Evolutionary conservation across 1,140 invertebrate species (phyloP), one percentile per base, ranked within the genome.

Genomic region (Cheumatopsyche charites): DNA sequence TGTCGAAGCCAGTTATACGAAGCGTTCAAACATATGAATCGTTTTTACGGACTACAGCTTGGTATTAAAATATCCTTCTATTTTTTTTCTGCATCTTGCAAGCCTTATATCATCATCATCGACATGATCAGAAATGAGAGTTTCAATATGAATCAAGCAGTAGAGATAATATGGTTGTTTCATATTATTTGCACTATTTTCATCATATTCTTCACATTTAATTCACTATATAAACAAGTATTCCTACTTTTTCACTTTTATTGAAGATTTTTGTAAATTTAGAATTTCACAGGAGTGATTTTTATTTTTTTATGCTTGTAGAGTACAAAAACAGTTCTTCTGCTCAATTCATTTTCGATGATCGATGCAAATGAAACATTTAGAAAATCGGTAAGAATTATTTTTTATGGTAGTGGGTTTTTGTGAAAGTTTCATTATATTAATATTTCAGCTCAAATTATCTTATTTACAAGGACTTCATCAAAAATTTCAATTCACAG

Each of bases 401-500:
- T n/a, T n/a, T n/a, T n/a, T n/a, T n/a, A n/a, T n/a, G n/a, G n/a
- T n/a, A n/a, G n/a, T n/a, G n/a, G n/a, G n/a, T n/a, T n/a, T n/a
- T n/a, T n/a, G n/a, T n/a, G n/a, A n/a, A n/a, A n/a, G n/a, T n/a
- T n/a, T n/a, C n/a, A n/a, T 47, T 47, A 47, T 47, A 47, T n/a
- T 6, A 47, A 7, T 13, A 6, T 4, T 47, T 2, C 43, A 47
- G 43, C 6, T 58, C 3, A 23, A 7, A 58, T 3, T 58, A 4
- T 21, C 52, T 17, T 26, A 58, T 21, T 23, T 58, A 58, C 52
- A 58, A 58, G 17, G 7, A 4, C 25, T 23, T 58, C 52, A 58
- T 58, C 3, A 58, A 2, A 58, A 26, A 58, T n/a, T 58, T 9
- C 3, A 58, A 23, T 21, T 58, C 5, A 58, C 52, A 19, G 52